A percentile compares a stretch with the other conserved stretches of the same genome.
Conservation (phyloP, 2,113 vertebrate genomes). For the Dasyornis broadbenti region DNA sequence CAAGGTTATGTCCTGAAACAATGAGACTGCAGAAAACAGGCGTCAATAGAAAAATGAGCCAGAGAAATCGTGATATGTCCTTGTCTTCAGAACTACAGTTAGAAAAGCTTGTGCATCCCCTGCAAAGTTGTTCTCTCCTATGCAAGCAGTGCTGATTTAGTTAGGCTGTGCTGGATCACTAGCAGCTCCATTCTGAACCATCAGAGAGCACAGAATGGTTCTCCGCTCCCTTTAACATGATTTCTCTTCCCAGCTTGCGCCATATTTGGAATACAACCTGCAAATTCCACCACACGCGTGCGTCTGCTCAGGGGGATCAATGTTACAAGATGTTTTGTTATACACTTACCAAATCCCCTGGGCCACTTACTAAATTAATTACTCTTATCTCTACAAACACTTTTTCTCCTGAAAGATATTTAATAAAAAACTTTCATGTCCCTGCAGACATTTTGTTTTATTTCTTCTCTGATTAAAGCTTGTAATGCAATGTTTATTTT, state of each 20-base stretch:
- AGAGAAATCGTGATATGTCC: background rate
- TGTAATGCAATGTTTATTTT: background rate
- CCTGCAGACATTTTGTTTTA: background rate
- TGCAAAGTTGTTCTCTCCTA: background rate
- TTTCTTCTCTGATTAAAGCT: background rate
- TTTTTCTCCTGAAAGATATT: background rate
- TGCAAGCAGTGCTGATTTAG: background rate
- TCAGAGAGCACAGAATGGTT: accelerated
- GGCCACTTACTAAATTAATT: background rate
- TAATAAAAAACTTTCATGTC: background rate
- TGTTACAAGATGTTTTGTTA: background rate
- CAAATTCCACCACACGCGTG: background rate
- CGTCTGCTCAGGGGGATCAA: background rate
- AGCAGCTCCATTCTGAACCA: background rate
- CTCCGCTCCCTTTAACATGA: background rate
- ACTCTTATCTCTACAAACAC: background rate
- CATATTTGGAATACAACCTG: background rate
- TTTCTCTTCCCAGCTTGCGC: background rate
- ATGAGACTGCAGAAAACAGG: background rate
- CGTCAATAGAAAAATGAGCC: background rate
- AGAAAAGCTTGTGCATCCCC: background rate
- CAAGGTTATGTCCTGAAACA: background rate
- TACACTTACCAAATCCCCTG: background rate
- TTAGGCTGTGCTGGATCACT: background rate
- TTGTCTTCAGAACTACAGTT: background rate